A percentile compares a stretch with the other conserved stretches of the same genome.
These are phyloP conservation scores for Orientallactaga sibirica DNA, from an alignment of 2,797 vertebrate genomes.

Conservation along the genomic window DNA sequence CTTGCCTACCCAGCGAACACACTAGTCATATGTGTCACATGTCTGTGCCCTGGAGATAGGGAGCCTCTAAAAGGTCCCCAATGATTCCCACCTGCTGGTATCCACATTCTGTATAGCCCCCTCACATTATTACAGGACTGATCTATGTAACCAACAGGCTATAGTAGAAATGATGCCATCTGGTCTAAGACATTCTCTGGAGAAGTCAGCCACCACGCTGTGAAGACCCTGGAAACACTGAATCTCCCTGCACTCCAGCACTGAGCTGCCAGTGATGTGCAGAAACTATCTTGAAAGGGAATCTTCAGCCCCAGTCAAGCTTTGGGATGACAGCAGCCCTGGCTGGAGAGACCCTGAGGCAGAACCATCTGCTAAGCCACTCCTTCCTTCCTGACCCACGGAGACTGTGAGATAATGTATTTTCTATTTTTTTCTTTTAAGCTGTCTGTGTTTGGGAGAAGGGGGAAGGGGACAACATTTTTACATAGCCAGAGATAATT, in stretches of 20 bases:
- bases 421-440: not conserved
- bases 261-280: not conserved
- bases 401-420: not conserved
- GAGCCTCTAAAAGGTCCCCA: not conserved
- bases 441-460: not conserved
- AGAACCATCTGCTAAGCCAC: not conserved
- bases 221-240: not conserved
- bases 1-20: no score
- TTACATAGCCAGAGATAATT: not conserved
- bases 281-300: not conserved
- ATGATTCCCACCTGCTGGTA: not conserved
- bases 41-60: not conserved
- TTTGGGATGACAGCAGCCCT: not conserved
- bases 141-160: not conserved
- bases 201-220: not conserved
- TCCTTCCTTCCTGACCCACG: not conserved
- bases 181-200: not conserved
- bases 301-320: not conserved
- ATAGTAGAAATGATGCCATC: not conserved
- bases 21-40: no score
- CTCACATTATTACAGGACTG: not conserved
- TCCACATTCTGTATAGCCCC: not conserved
- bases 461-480: no score
- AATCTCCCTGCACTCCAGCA: not conserved
- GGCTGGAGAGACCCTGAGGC: not conserved